phyloP scores from a whole-genome alignment of 2,888 invertebrate species.

The Chelonus formosanus region DNA sequence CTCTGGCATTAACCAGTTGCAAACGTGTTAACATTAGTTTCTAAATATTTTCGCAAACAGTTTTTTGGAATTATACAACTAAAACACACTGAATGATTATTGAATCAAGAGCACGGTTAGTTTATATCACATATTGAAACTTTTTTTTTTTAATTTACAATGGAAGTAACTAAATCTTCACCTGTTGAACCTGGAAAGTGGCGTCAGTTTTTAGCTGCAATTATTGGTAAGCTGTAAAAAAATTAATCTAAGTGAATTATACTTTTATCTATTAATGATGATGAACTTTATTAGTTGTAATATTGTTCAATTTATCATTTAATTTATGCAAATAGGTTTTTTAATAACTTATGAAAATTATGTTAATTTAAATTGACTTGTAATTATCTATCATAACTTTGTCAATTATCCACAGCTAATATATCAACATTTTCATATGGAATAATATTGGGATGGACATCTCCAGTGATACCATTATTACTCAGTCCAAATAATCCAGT shows the following conservation, averaged over 20 bases:
- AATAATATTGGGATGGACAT: constrained; percentile 69
- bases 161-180: constrained; percentile 34
- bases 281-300: no score
- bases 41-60: no score
- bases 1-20: no score
- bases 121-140: no score
- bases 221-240: constrained; percentile 46
- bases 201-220: constrained; percentile 49
- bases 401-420: constrained; percentile 56
- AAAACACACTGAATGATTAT: no score
- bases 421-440: constrained; percentile 62
- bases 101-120: no score
- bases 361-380: no score
- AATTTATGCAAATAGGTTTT: constrained; percentile 15
- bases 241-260: neutral
- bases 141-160: neutral
- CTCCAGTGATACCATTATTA: constrained; percentile 67
- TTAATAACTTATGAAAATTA: neutral
- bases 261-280: no score
- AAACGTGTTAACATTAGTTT: no score
- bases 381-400: no score
- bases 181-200: constrained; percentile 46
- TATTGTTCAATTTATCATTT: neutral
- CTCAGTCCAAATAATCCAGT: constrained; percentile 64
- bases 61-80: no score